phyloP scores from a whole-genome alignment of 2,888 invertebrate genomes.

The Gymnoscelis rufifasciata region DNA sequence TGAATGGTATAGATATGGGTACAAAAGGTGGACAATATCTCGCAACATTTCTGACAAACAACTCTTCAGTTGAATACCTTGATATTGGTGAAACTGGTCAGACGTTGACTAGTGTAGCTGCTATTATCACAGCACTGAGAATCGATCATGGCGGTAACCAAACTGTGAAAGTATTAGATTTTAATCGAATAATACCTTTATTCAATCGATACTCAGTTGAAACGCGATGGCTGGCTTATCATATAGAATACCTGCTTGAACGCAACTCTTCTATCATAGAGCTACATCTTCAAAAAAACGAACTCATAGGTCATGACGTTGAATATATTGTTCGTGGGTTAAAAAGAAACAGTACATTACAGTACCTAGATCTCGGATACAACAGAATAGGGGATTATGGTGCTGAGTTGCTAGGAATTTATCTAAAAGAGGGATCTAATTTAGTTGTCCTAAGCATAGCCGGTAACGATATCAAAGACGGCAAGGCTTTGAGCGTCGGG shows the following conservation, averaged over 20 bases:
- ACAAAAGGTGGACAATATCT: conserved; percentile 71
- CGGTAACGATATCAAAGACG: conserved; percentile 76
- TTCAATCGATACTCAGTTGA: conserved; percentile 63
- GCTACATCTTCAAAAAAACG: conserved; percentile 79
- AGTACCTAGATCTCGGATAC: conserved; percentile 78
- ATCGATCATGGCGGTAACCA: conserved; percentile 53
- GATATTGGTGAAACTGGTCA: conserved; percentile 81
- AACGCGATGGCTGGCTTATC: conserved; percentile 72
- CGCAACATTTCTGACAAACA: conserved; percentile 67
- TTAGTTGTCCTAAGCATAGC: conserved; percentile 75
- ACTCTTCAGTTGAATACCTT: conserved; percentile 62
- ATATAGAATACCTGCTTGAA: conserved; percentile 63
- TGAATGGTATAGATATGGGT: conserved; percentile 81
- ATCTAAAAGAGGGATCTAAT: conserved; percentile 70
- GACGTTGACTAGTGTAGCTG: conserved; percentile 76
- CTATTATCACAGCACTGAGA: conserved; percentile 68
- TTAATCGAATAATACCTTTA: conserved; percentile 55
- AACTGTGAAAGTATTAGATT: conserved; percentile 58
- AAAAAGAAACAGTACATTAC: conserved; percentile 67
- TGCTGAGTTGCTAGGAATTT: conserved; percentile 70
- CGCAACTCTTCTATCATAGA: conserved; percentile 67
- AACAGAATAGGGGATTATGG: conserved; percentile 82
- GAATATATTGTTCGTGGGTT: conserved; percentile 76
- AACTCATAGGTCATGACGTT: conserved; percentile 80
- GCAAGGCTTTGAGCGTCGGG: conserved; percentile 71